phyloP scores from a whole-genome alignment of 2,113 vertebrate species.

The Microcebus murinus region DNA sequence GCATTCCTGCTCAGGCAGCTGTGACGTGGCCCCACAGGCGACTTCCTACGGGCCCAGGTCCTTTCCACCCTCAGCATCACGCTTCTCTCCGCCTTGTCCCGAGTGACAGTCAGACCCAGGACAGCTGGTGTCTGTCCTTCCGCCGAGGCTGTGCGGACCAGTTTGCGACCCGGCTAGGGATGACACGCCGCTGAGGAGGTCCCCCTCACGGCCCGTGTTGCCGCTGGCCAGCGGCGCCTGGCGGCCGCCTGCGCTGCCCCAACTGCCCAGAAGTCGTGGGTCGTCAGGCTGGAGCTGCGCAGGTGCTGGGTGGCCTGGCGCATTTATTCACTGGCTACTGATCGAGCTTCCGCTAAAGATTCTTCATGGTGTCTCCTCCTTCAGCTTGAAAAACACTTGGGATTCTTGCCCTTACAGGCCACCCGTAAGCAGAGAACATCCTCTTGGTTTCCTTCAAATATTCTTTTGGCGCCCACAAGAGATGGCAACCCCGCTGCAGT shows the following conservation, averaged over 20 bases:
- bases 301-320: neutral
- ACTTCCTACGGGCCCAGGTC: neutral
- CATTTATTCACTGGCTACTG: neutral
- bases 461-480: conserved; percentile 72
- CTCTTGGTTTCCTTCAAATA: conserved; percentile 60
- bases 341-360: neutral
- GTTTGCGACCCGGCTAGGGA: neutral
- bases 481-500: conserved; percentile 44
- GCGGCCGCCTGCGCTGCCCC: neutral
- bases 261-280: neutral
- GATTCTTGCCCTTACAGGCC: conserved; percentile 32
- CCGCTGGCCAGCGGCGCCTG: neutral
- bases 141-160: neutral
- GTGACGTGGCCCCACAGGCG: neutral
- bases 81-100: neutral
- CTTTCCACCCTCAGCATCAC: neutral
- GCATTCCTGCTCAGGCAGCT: neutral
- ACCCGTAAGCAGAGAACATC: conserved; percentile 59
- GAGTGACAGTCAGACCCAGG: neutral
- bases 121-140: neutral
- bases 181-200: neutral
- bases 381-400: conserved; percentile 57
- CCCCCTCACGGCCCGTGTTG: neutral
- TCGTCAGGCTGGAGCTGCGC: too few relatives aligned
- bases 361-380: neutral